Evolutionary conservation across 2,888 invertebrate genomes (phyloP).

Genomic region (Uloborus plumipes): DNA sequence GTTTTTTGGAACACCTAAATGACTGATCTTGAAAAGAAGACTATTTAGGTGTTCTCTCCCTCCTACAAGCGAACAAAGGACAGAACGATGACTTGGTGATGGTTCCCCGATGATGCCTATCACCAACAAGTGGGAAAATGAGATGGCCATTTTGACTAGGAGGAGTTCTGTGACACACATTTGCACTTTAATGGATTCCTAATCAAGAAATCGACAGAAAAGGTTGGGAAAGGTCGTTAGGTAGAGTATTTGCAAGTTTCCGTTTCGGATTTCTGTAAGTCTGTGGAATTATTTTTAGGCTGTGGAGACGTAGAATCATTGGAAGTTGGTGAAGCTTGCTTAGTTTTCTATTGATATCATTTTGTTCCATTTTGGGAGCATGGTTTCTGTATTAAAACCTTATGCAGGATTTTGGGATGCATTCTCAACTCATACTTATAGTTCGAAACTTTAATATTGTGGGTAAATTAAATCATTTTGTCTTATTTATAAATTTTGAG

Average conservation of each 20-base stretch:
- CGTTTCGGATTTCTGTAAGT: background rate
- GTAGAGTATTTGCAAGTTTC: slow-evolving; percentile 11
- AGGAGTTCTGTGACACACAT: slow-evolving; percentile 47
- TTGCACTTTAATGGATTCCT: slow-evolving; percentile 43
- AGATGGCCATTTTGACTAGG: slow-evolving; percentile 20
- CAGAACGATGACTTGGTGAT: slow-evolving; percentile 27
- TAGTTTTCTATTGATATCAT: no score
- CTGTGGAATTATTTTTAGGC: no score
- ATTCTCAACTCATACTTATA: no score
- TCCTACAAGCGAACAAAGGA: slow-evolving; percentile 13
- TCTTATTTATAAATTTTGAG: no score
- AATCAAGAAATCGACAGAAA: slow-evolving; percentile 33
- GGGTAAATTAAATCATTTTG: no score
- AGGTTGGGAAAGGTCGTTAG: slow-evolving; percentile 29
- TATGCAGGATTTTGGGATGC: no score
- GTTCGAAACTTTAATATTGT: no score
- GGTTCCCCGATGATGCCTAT: slow-evolving; percentile 7
- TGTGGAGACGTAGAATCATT: no score
- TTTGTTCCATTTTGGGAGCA: no score
- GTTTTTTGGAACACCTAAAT: slow-evolving; percentile 31
- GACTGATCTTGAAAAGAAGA: slow-evolving; percentile 16
- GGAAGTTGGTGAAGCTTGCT: no score
- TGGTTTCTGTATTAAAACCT: no score
- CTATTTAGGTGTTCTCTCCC: slow-evolving; percentile 10
- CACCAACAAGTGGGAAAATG: slow-evolving; percentile 23